Evolutionary conservation across 2,888 invertebrate species (phyloP).

Genomic region (Melinaea menophilus): DNA sequence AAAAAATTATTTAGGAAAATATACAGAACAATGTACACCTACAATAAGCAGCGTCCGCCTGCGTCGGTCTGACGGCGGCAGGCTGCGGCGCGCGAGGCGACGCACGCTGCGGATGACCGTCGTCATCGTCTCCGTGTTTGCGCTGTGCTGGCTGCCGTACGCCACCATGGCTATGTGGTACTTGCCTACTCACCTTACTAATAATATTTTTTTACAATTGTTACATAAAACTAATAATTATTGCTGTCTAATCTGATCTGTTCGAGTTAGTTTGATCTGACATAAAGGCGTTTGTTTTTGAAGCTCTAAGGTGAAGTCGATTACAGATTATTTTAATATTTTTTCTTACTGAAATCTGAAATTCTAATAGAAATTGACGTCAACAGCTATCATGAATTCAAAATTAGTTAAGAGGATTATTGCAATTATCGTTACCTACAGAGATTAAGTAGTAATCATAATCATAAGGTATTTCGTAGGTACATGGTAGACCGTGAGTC

Average conservation of each 20-base stretch:
- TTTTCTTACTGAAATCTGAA: background rate
- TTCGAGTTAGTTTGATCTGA: no score
- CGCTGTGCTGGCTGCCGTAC: slow-evolving; percentile 89
- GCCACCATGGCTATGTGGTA: slow-evolving; percentile 86
- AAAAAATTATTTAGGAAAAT: background rate
- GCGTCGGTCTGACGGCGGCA: slow-evolving; percentile 80
- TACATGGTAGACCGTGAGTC: slow-evolving; percentile 84
- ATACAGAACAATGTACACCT: slow-evolving; percentile 47
- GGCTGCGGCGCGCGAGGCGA: slow-evolving; percentile 83
- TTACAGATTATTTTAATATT: background rate
- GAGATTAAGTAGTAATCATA: background rate
- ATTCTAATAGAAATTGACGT: no score
- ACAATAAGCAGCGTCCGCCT: slow-evolving; percentile 67
- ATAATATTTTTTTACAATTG: no score
- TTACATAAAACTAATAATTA: no score
- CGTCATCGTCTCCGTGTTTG: slow-evolving; percentile 85
- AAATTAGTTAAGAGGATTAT: no score
- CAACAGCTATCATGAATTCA: no score
- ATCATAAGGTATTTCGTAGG: slow-evolving; percentile 57
- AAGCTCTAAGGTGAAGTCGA: no score
- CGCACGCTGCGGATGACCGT: slow-evolving; percentile 87
- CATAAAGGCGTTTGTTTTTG: no score
- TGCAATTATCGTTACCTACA: no score
- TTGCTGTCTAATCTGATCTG: no score
- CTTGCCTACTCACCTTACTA: slow-evolving; percentile 34